Evolutionary conservation across 2,888 invertebrate genomes (phyloP).

Genomic region (Xestia rhomboidea): DNA sequence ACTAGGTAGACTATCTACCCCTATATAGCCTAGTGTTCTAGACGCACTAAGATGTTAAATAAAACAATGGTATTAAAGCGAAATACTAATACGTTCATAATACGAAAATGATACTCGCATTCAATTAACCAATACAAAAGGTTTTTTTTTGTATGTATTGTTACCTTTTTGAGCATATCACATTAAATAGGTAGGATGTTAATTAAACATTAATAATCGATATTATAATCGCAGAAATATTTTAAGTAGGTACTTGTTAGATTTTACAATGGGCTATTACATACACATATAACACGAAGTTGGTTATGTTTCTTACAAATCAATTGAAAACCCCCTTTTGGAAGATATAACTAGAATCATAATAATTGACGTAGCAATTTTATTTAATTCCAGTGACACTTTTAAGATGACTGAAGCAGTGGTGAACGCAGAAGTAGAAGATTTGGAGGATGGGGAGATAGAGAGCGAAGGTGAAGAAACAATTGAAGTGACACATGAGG

Average conservation of each 20-base stretch:
- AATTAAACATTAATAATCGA: slow-evolving; percentile 13
- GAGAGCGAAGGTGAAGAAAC: slow-evolving; percentile 91
- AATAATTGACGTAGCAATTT: slow-evolving; percentile 32
- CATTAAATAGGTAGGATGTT: slow-evolving; percentile 11
- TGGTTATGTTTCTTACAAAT: slow-evolving; percentile 10
- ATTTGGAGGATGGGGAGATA: slow-evolving; percentile 97
- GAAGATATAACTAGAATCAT: slow-evolving; percentile 3
- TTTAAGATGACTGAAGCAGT: slow-evolving; percentile 82
- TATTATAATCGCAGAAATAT: slow-evolving; percentile 23
- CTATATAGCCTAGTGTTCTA: neutral
- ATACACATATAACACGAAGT: slow-evolving; percentile 13
- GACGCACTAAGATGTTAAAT: neutral
- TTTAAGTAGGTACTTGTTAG: slow-evolving; percentile 11
- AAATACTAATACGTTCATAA: neutral
- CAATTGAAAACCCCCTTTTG: neutral
- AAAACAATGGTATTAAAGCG: neutral
- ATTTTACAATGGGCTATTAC: slow-evolving; percentile 6
- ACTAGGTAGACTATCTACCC: neutral
- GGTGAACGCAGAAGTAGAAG: slow-evolving; percentile 84
- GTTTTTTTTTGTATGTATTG: neutral
- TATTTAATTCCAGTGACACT: slow-evolving; percentile 81
- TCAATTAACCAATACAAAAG: neutral
- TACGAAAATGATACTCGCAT: neutral
- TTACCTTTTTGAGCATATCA: slow-evolving; percentile 38
- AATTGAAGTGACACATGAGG: slow-evolving; percentile 74